Base-by-base conservation (phyloP, 2,888 invertebrate species). In the Acanthococcus lagerstroemiae region DNA sequence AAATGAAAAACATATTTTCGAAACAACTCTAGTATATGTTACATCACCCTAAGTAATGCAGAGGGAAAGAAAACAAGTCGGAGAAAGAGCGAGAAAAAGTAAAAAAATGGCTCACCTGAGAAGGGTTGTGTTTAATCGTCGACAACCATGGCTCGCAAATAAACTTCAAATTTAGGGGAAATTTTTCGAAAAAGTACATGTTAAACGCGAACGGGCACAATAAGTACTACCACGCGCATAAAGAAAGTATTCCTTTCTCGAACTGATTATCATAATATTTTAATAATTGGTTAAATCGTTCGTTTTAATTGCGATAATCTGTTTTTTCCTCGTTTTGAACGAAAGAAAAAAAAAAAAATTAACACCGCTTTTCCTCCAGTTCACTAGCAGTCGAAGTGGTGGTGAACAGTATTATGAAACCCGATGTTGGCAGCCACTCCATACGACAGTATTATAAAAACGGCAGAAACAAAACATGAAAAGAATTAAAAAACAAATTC, bases 241-340 rank as follows among this genome's bases (percentile, higher is more conserved):
- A 61, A 54, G 61, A 61, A 61, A 61, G 61, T 61, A 52, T 27
- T 50, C 30, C 50, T 52, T 50, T 52, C 30, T 30, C 12, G 30
- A 37, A 61, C 50, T 27, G 61, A 61, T 61, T 61, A 61, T 24
- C 61, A 61, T 61, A 61, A 54, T 61, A 61, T 52, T 61, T 61
- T 61, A 61, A 61, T 61, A 61, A 61, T 61, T 54, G 61, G 30
- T 54, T 61, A 61, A 52, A 61, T 22, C 61, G 61, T 61, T 21
- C 37, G 58, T 52, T 61, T 61, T 61, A 61, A 61, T 61, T 61
- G 61, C 61, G 61, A 61, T 61, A 61, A 61, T 61, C 52, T 50
- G 61, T 61, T 61, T 61, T 61, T 61, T 61, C 61, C 61, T 61
- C 61, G 52, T 61, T 50, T 25, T 45, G 30, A 52, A 61, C 26